Evolutionary conservation across 2,113 vertebrate genomes (phyloP), one percentile per base, ranked within the genome.

Genomic region (Anseranas semipalmata): DNA sequence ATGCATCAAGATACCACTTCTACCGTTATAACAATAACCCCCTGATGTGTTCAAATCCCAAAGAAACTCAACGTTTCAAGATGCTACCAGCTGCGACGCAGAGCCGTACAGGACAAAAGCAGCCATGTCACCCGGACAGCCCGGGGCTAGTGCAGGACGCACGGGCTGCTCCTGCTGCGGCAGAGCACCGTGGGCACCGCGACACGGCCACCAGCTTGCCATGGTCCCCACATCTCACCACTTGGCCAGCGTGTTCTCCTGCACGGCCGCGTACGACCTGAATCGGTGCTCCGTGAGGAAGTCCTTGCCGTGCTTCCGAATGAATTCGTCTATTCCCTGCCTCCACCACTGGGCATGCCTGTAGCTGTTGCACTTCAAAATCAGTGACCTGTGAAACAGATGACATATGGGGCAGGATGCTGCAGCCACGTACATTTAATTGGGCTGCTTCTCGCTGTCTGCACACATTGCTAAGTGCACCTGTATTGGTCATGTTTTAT

Each of bases 311-410:
- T 99, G 96, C 6, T 98, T 99, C 37, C 96, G 97, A 95, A 99
- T 60, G 86, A 99, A 99, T 67, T 98, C 98, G 5, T 99, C 99
- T 39, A 99, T 99, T 89, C 99, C 97, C 89, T 99, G 99, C 84
- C 99, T 99, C 99, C 99, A 99, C 99, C 99, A 99, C 65, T 99
- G 99, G 56, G 99, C 99, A 48, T 99, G 99, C 63, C 99, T 98
- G 96, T 99, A 99, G 98, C 98, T 99, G 97, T 96, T 98, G 94
- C 99, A 99, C 98, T 99, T 99, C 96, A 99, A 95, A 95, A 99
- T 99, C 97, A 99, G 97, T 0, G 98, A 98, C 97, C 99, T 99
- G 97, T 13, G 76, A 94, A 90, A 85, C 59, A 91, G 88, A 95
- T 0, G 0, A 73, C 0, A 0, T 8, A 2, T 14, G 15, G 48